Percentiles rank a stretch among this genome's conserved stretches.
Evolutionary conservation across 2,797 vertebrate genomes (phyloP).

Genomic region (Labeo calbasu): DNA sequence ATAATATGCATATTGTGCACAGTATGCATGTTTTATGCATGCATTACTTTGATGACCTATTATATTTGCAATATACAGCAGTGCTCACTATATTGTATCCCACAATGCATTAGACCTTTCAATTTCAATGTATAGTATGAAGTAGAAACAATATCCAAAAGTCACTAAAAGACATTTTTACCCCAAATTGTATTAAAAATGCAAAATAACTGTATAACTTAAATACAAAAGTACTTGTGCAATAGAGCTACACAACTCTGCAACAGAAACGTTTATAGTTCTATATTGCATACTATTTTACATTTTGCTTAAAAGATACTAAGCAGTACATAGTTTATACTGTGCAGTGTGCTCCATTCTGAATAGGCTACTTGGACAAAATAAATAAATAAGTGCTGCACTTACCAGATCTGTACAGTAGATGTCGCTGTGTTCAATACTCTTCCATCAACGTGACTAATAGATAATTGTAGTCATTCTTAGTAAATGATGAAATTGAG

Average conservation of each 20-base stretch:
- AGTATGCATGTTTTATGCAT: not conserved
- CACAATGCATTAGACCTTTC: not conserved
- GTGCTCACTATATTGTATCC: not conserved
- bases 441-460: not conserved
- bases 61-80: not conserved
- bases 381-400: not conserved
- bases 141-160: not conserved
- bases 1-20: not conserved
- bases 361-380: not conserved
- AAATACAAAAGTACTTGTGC: not conserved
- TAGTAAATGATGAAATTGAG: not conserved
- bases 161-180: not conserved
- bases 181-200: too few relatives aligned
- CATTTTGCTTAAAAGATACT: not conserved
- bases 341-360: not conserved
- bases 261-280: not conserved
- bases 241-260: not conserved
- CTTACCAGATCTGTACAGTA: not conserved
- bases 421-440: conserved; percentile 5
- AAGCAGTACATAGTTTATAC: not conserved
- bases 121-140: not conserved
- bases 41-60: not conserved
- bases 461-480: not conserved
- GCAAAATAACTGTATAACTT: not conserved
- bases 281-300: not conserved